Evolutionary conservation across 2,797 vertebrate genomes (phyloP), one percentile per base, ranked within the genome.

Genomic region (Esox lucius): DNA sequence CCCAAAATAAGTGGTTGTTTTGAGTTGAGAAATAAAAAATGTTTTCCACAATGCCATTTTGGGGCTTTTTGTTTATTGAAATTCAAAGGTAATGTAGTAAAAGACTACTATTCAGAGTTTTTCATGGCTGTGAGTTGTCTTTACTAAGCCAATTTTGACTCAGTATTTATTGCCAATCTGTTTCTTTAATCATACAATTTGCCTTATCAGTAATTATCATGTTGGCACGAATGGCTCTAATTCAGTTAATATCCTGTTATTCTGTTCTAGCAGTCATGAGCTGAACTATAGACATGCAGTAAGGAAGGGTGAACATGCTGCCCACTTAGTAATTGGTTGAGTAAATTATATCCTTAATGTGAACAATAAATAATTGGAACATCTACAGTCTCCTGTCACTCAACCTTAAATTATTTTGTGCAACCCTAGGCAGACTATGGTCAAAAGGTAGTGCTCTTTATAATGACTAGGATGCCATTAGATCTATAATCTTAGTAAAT

Each of bases 21-120:
- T 91, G 78, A 90, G 75, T 81, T 92, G 86, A 76, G 49, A 91
- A 93, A 92, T 92, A 94, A 93, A 81, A 46, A 92, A 83, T 77
- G 76, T 93, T 93, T 93, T 91, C 87, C 86, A 88, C 83, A 85
- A 90, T 89, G 85, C 74, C 80, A 85, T 81, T 70, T 75, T 78
- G 53, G 79, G 80, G 83, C 24, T 74, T 85, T 75, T 84, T 42
- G 35, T 84, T 31, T 83, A 74, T 67, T 75, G 22, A 75, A 61
- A 68, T 6, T 16, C 17, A 80, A 67, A 67, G n/a, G 28, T 28
- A 49, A 70, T 2, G 16, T 5, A 31, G 24, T 53, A 15, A 6
- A n/a, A 12, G 28, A 11, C 59, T 62, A 8, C 42, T 61, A 68
- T 67, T 31, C 28, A 71, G 49, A n/a, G 53, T 9, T 3, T 67